A percentile compares a stretch with the other conserved stretches of the same genome.
Evolutionary conservation across 2,888 invertebrate genomes (phyloP).

Genomic region (Tryphoninae sp.): DNA sequence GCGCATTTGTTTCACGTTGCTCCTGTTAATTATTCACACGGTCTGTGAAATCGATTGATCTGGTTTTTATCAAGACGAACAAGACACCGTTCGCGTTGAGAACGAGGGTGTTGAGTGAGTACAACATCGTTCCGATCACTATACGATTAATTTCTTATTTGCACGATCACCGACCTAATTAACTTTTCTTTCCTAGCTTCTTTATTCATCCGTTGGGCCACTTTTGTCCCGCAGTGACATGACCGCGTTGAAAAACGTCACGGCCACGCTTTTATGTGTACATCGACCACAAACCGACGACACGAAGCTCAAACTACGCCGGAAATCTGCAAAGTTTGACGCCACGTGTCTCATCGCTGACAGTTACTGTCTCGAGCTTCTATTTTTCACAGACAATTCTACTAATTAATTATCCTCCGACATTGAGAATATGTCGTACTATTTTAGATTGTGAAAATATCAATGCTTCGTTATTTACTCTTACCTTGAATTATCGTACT

Average conservation of each 20-base stretch:
- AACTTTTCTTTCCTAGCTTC: conserved; percentile 27
- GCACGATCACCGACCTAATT: conserved; percentile 48
- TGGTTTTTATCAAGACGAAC: conserved; percentile 25
- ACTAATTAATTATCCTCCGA: neutral
- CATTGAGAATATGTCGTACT: neutral
- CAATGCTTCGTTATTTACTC: too few species aligned
- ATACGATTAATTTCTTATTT: conserved; percentile 27
- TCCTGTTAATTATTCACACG: neutral
- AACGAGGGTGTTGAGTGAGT: neutral
- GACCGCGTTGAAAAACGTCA: conserved; percentile 33
- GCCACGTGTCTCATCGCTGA: conserved; percentile 17
- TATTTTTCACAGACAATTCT: conserved; percentile 1
- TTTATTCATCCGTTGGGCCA: neutral
- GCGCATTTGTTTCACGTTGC: neutral
- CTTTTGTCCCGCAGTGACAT: conserved; percentile 14
- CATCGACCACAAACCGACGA: conserved; percentile 28
- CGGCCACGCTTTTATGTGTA: conserved; percentile 24
- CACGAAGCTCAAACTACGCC: conserved; percentile 11
- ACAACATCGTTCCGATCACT: conserved; percentile 16
- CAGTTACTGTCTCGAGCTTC: neutral
- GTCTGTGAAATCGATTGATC: conserved; percentile 16
- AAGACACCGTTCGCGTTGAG: conserved; percentile 1
- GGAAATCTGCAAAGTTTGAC: conserved; percentile 29
- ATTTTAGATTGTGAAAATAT: too few species aligned
- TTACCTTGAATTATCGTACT: too few species aligned